Evolutionary conservation across 1,140 invertebrate genomes (phyloP).

Genomic region (Lasioglossum albipes): DNA sequence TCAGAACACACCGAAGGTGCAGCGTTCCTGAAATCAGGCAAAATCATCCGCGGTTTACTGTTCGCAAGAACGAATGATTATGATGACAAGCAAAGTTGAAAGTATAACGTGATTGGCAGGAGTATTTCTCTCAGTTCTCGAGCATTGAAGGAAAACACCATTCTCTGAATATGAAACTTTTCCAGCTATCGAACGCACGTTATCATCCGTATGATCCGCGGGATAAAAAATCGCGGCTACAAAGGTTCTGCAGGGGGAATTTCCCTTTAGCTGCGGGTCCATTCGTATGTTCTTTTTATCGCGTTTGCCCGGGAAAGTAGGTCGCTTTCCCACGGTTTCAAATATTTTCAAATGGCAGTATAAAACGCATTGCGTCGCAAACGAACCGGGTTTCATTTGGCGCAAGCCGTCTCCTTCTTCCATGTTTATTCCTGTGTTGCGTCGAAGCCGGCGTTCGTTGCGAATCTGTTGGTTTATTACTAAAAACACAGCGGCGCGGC

Average conservation of each 20-base stretch:
- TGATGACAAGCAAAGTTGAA: too few species aligned
- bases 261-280: not conserved
- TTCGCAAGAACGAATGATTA: too few species aligned
- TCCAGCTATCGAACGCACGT: too few species aligned
- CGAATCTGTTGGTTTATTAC: slow-evolving; percentile 37
- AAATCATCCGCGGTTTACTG: too few species aligned
- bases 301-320: not conserved
- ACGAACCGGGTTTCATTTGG: not conserved
- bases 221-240: not conserved
- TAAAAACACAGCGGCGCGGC: slow-evolving; percentile 8
- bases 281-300: not conserved
- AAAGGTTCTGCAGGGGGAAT: not conserved
- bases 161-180: too few species aligned
- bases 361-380: not conserved
- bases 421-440: not conserved
- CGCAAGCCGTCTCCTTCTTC: not conserved
- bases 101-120: too few species aligned
- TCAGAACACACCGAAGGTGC: too few species aligned
- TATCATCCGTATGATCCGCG: too few species aligned
- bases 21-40: too few species aligned
- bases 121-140: too few species aligned
- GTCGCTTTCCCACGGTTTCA: not conserved
- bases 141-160: too few species aligned
- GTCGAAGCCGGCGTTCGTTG: not conserved
- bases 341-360: not conserved